Evolutionary conservation across 2,888 invertebrate species (phyloP), one percentile per base, ranked within the genome.

Genomic region (Cremastinae sp.): DNA sequence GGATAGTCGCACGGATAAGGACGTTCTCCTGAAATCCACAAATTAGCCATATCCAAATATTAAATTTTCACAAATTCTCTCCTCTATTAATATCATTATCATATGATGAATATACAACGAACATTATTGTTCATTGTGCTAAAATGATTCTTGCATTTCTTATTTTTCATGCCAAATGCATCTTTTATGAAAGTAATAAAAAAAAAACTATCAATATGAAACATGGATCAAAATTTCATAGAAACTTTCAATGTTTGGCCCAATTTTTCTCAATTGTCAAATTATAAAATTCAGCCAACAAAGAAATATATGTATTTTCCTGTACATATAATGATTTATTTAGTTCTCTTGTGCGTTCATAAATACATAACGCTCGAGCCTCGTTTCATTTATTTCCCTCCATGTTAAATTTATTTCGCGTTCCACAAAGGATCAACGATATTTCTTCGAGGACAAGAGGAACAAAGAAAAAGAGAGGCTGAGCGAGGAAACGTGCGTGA

Each of bases 1-100:
- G 94, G 94, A 87, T 92, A 95, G 86, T 95, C 94, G 88, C 95
- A 95, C 0, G 90, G 90, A 84, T 95, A 95, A 0, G 95, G 95
- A 62, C 93, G 91, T 87, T 95, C 95, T 43, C 95, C 95, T 47
- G n/a, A 34, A 66, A 61, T 65, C 54, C 10, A 16, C 3, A 43
- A 68, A 18, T 14, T 14, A 41, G 2, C 5, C 28, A 28, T 5
- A 28, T 28, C 5, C 2, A 28, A 28, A 28, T 5, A 2, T 8
- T 7, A 2, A 53, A 18, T 12, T 38, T 20, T 41, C 9, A 4
- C 41, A 20, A 12, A 12, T 45, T 45, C 12, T 12, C 1, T 45
- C 1, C 1, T 12, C 1, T 12, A 12, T 45, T 4, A 28, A 3
- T 28, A 28, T 28, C 5, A 28, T 28, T 28, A 28, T 28, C 5